Percentiles rank a stretch among this genome's conserved stretches.
Conservation (phyloP, 2,888 invertebrate genomes). For the Periphyllus acericola region DNA sequence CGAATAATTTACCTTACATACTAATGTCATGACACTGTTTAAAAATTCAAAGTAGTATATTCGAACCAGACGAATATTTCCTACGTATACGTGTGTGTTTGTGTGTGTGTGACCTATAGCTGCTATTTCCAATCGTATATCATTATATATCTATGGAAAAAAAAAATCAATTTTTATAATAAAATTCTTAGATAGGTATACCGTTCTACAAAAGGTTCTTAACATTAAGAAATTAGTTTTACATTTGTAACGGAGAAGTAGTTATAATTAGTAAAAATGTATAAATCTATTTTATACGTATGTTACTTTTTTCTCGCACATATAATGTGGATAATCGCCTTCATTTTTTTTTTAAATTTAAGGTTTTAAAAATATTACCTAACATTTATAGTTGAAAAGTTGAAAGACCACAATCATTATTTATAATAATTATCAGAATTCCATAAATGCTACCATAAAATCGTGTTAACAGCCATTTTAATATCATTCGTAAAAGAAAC, state of each 20-base stretch:
- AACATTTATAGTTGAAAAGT: background rate
- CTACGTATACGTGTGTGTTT: background rate
- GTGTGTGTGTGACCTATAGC: no score
- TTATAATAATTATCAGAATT: background rate
- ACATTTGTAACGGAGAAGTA: background rate
- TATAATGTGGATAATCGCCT: background rate
- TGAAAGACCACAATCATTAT: background rate
- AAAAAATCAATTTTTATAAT: background rate
- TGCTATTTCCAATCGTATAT: background rate
- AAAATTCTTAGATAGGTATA: no score
- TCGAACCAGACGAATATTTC: background rate
- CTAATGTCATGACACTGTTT: conserved; percentile 37
- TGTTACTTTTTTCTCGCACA: background rate
- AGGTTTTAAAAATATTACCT: background rate
- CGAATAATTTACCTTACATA: conserved; percentile 26
- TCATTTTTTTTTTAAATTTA: background rate
- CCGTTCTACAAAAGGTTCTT: background rate
- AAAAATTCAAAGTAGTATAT: conserved; percentile 30
- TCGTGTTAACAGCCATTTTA: background rate
- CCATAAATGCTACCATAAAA: background rate
- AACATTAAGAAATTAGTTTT: background rate
- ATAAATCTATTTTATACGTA: background rate
- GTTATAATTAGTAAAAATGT: background rate
- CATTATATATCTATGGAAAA: no score
- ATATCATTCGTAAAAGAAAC: background rate